These are phyloP conservation scores for Agrypnia vestita DNA, from an alignment of 1,140 invertebrate genomes.

Conservation along the genomic window DNA sequence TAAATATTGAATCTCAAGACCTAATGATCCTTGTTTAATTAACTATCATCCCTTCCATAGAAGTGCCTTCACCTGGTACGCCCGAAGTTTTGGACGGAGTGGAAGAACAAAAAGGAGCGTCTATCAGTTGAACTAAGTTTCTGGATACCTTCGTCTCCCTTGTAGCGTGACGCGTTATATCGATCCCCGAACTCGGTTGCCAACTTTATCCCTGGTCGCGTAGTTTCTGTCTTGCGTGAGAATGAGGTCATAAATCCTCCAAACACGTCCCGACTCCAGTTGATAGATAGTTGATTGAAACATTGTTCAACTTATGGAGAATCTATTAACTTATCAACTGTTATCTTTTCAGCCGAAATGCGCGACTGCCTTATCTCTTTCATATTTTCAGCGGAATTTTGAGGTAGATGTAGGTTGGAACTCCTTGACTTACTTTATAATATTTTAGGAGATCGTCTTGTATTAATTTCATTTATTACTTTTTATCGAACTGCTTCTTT, in stretches of 20 bases:
- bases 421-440: no score
- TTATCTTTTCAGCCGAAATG: no score
- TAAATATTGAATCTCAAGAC: no score
- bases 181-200: background rate
- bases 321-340: background rate
- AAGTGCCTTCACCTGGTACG: background rate
- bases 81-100: background rate
- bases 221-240: constrained; percentile 1
- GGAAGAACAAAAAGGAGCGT: background rate
- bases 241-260: constrained; percentile 7
- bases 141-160: background rate
- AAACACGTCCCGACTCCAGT: constrained; percentile 9
- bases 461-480: no score
- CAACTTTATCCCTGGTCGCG: constrained; percentile 1
- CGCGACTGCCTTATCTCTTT: no score
- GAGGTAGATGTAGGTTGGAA: no score
- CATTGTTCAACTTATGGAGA: background rate
- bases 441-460: no score
- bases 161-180: constrained; percentile 25
- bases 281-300: constrained; percentile 11
- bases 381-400: no score
- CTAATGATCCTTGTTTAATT: constrained; percentile 13
- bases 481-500: no score
- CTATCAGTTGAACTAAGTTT: background rate
- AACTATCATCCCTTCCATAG: background rate